Conservation (phyloP, 1,140 invertebrate genomes). For the Pogonognathellus flavescens region DNA sequence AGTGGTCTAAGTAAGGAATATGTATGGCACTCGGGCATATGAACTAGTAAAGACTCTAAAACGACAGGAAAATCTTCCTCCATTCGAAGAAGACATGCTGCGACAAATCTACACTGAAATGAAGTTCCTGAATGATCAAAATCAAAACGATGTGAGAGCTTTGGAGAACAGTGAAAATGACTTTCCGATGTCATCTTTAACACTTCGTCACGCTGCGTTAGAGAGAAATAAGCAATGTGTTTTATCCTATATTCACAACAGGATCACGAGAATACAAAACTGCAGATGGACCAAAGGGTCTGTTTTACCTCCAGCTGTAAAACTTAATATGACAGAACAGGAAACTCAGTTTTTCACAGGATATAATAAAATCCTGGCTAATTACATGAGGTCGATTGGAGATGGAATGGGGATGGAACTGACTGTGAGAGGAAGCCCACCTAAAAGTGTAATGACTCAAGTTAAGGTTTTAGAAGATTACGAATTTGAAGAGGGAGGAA, state of each 20-base stretch:
- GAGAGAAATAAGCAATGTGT: constrained; percentile 91
- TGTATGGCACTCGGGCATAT: background rate
- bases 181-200: constrained; percentile 73
- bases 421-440: constrained; percentile 87
- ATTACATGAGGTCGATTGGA: constrained; percentile 90
- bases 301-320: constrained; percentile 87
- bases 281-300: constrained; percentile 95
- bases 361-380: constrained; percentile 88
- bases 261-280: constrained; percentile 83
- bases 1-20: no score
- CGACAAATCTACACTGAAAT: constrained; percentile 23
- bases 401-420: constrained; percentile 86
- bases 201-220: constrained; percentile 86
- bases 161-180: background rate
- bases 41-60: background rate
- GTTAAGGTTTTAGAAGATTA: constrained; percentile 10
- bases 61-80: background rate
- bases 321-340: constrained; percentile 82
- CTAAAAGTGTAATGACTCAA: constrained; percentile 76
- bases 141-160: background rate
- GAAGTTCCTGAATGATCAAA: background rate
- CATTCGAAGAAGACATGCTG: background rate
- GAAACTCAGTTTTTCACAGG: constrained; percentile 90
- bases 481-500: background rate
- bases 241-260: constrained; percentile 86